Conservation (phyloP, 2,113 vertebrate species). For the Coturnix japonica region DNA sequence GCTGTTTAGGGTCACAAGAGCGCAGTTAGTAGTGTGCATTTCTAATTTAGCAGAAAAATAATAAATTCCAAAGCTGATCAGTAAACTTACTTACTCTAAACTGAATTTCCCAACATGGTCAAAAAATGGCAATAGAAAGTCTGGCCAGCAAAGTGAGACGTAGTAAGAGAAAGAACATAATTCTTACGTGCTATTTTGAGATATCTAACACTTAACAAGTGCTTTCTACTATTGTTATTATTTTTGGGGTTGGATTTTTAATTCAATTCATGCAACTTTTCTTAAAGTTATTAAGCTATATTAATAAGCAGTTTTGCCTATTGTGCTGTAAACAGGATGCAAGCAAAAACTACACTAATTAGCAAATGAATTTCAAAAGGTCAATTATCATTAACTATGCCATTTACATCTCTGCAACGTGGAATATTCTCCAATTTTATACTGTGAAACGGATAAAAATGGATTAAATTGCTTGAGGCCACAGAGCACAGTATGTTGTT, state of each 20-base stretch:
- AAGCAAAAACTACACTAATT: background rate
- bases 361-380: background rate
- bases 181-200: background rate
- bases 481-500: background rate
- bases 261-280: background rate
- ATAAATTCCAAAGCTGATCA: background rate
- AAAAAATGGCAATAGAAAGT: background rate
- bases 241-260: background rate
- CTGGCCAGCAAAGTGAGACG: background rate
- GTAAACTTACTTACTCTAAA: background rate
- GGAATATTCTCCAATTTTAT: background rate
- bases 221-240: background rate
- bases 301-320: background rate
- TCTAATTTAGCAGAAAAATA: background rate
- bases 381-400: constrained; percentile 22
- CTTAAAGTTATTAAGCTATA: background rate
- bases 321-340: background rate
- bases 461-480: background rate
- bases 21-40: background rate
- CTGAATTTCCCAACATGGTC: background rate
- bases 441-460: background rate
- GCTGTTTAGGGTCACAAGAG: background rate
- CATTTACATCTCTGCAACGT: constrained; percentile 4
- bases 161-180: background rate
- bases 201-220: background rate